These are phyloP conservation scores for Accipiter virgatus DNA, from an alignment of 2,113 vertebrate species.

Conservation along the genomic window DNA sequence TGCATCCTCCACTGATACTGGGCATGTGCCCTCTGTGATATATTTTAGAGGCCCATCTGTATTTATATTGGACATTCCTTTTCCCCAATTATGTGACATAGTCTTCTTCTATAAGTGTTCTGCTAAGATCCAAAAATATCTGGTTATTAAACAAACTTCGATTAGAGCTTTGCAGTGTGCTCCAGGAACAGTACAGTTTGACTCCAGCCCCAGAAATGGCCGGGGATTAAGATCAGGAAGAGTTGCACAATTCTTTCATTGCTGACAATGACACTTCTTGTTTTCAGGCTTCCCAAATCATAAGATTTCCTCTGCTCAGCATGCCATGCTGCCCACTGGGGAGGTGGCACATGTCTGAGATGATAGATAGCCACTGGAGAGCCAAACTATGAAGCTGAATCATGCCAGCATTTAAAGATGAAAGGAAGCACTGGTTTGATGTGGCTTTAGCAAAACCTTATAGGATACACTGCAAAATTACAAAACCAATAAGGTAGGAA, in stretches of 20 bases:
- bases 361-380: neutral
- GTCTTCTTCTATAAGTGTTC: neutral
- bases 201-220: neutral
- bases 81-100: neutral
- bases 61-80: neutral
- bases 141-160: neutral
- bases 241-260: neutral
- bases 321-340: neutral
- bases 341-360: neutral
- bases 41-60: neutral
- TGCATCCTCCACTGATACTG: neutral
- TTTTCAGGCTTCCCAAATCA: neutral
- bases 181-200: neutral
- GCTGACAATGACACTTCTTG: neutral
- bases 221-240: neutral
- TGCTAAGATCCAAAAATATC: neutral
- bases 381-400: neutral
- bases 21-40: neutral
- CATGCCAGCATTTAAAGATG: neutral
- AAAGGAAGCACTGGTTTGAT: neutral
- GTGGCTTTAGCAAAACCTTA: neutral
- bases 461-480: neutral
- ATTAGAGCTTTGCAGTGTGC: neutral
- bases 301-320: neutral
- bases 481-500: neutral